Conservation (phyloP, 2,113 vertebrate genomes). For the Sakesphorus luctuosus region DNA sequence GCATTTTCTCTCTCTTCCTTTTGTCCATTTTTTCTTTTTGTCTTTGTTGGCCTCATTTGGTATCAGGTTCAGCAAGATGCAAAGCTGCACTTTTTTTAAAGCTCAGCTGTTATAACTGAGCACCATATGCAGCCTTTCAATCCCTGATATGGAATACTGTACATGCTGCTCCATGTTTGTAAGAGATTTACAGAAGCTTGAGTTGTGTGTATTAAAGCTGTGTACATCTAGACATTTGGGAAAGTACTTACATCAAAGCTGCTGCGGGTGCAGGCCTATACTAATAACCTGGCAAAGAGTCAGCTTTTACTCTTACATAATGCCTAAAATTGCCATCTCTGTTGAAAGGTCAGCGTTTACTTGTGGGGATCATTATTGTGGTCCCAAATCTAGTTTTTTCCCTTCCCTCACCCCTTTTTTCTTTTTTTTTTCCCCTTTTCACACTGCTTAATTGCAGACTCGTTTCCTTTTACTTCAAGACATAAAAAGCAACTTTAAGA, state of each 20-base stretch:
- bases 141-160: constrained; percentile 72
- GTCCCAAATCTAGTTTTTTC: background rate
- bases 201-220: constrained; percentile 76
- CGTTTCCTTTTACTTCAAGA: background rate
- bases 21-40: background rate
- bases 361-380: constrained; percentile 12
- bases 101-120: constrained; percentile 78
- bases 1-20: background rate
- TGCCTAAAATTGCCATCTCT: constrained; percentile 51
- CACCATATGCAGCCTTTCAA: constrained; percentile 80
- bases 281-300: constrained; percentile 64
- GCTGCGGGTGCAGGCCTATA: constrained; percentile 56
- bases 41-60: constrained; percentile 50
- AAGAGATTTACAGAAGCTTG: constrained; percentile 77
- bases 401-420: background rate
- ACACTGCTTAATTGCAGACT: constrained; percentile 14
- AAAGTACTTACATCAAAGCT: constrained; percentile 72
- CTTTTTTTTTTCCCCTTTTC: background rate
- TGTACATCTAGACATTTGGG: constrained; percentile 72
- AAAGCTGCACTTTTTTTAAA: constrained; percentile 76
- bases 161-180: constrained; percentile 77
- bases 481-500: constrained; percentile 21
- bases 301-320: constrained; percentile 64
- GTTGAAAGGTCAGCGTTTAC: constrained; percentile 56
- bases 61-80: constrained; percentile 74